phyloP scores from a whole-genome alignment of 1,140 invertebrate species.

The Tetranychus cinnabarinus region DNA sequence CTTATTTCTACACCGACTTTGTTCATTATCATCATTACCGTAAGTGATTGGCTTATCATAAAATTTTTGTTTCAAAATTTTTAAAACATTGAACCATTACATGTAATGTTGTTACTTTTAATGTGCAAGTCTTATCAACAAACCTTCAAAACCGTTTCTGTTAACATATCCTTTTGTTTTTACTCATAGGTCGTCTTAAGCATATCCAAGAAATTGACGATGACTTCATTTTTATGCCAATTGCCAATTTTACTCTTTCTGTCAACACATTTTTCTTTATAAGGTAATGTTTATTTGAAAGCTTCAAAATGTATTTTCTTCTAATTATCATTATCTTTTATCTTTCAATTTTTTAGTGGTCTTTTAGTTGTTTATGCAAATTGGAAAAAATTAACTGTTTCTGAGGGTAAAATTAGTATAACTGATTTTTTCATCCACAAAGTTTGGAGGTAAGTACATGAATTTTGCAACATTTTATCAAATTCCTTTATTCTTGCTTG shows the following conservation, averaged over 20 bases:
- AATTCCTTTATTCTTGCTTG: too few relatives aligned
- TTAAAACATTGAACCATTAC: neutral
- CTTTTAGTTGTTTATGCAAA: constrained; percentile 9
- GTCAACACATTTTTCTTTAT: constrained; percentile 82
- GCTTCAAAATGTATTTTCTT: neutral
- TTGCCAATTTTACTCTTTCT: constrained; percentile 66
- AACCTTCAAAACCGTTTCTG: neutral
- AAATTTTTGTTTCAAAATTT: neutral
- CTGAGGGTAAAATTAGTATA: constrained; percentile 6
- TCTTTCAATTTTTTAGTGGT: constrained; percentile 5
- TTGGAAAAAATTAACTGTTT: constrained; percentile 9
- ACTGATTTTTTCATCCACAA: constrained; percentile 9
- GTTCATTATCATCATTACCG: constrained; percentile 3
- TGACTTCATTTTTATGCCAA: constrained; percentile 14
- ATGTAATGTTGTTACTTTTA: too few relatives aligned
- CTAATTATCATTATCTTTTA: neutral
- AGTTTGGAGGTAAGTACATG: constrained; percentile 9
- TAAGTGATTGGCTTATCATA: neutral
- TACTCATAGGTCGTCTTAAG: neutral
- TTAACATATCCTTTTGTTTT: neutral
- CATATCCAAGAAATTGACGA: constrained; percentile 1
- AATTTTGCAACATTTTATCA: too few relatives aligned
- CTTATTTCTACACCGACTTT: constrained; percentile 12
- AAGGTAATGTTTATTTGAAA: constrained; percentile 24
- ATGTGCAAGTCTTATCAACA: neutral